Evolutionary conservation across 2,888 invertebrate species (phyloP), one percentile per base, ranked within the genome.

Genomic region (Archips xylosteana): DNA sequence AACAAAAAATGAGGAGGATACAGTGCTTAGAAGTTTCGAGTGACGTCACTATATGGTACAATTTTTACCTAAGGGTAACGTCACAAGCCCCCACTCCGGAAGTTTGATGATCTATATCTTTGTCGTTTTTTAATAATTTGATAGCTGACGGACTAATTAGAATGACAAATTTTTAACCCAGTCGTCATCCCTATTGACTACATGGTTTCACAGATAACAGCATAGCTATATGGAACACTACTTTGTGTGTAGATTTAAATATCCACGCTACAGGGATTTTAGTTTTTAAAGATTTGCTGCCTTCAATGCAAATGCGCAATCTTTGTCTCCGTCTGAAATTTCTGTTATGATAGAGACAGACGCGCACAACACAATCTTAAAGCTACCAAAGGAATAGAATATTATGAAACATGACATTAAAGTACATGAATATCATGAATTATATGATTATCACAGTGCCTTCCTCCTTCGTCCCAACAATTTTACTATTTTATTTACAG

Each of bases 381-480:
- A 67, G 54, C 67, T 72, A 72, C 36, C 45, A 62, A 67, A 62
- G 32, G 4, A 63, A 63, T 3, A 45, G 23, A 36, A 72, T 54
- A 51, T 34, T 34, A 67, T 62, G 67, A 72, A 49, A 36, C n/a
- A 72, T 67, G 72, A 67, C 62, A 72, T 61, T 66, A 66, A 39
- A 66, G 57, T 69, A 80, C 73, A 85, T 83, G 80, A 83, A 75
- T 80, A 72, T 78, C 80, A 78, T 80, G 76, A 83, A 83, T 81
- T 71, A 71, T 77, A 75, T 85, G 86, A 90, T 88, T 92, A 92
- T 92, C 92, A 92, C 92, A 92, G 92, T 83, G 84, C 87, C 88
- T 78, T 85, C 83, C 80, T 77, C 82, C 86, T 78, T 82, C 80
- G 80, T 78, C 74, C 78, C 80, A 75, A 83, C 81, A 83, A 85